Percentiles rank a stretch among this genome's conserved stretches.
These are phyloP conservation scores for Microplitis demolitor DNA, from an alignment of 1,140 invertebrate species.

Conservation along the genomic window DNA sequence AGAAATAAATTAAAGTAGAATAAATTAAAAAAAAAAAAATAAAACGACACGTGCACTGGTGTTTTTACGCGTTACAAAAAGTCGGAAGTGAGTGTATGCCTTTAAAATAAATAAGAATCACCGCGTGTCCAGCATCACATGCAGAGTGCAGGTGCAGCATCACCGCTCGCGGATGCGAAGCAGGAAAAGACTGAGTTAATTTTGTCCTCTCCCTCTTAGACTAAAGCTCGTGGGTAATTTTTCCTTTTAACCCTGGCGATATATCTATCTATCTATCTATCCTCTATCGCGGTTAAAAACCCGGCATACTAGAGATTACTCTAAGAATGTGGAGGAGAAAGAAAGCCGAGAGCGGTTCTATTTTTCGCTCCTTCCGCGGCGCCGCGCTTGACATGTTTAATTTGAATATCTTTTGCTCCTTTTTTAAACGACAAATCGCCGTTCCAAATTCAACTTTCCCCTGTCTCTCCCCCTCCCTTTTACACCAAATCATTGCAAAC, in stretches of 20 bases:
- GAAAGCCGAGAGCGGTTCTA: constrained; percentile 39
- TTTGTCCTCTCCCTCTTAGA: constrained; percentile 38
- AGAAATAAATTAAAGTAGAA: too few species aligned
- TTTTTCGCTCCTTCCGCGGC: constrained; percentile 42
- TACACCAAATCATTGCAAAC: too few species aligned
- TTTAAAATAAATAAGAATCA: constrained; percentile 15
- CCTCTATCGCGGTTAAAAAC: not conserved
- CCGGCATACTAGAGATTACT: constrained; percentile 29
- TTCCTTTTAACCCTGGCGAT: not conserved
- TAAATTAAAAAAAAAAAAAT: too few species aligned
- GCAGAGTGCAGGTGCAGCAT: constrained; percentile 20
- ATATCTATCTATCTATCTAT: constrained; percentile 18
- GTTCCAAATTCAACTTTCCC: constrained; percentile 20
- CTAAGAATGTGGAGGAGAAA: constrained; percentile 42
- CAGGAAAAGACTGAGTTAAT: constrained; percentile 42
- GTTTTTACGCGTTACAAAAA: not conserved
- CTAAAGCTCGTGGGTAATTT: too few species aligned
- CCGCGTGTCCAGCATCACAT: constrained; percentile 29
- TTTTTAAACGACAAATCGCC: constrained; percentile 8
- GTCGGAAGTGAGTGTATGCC: not conserved
- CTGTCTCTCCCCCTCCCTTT: constrained; percentile 1
- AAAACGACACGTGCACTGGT: not conserved
- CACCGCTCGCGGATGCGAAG: constrained; percentile 36
- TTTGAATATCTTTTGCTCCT: not conserved
- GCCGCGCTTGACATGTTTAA: constrained; percentile 19